Evolutionary conservation across 2,113 vertebrate genomes (phyloP), one percentile per base, ranked within the genome.

Genomic region (Proterorhinus semilunaris): DNA sequence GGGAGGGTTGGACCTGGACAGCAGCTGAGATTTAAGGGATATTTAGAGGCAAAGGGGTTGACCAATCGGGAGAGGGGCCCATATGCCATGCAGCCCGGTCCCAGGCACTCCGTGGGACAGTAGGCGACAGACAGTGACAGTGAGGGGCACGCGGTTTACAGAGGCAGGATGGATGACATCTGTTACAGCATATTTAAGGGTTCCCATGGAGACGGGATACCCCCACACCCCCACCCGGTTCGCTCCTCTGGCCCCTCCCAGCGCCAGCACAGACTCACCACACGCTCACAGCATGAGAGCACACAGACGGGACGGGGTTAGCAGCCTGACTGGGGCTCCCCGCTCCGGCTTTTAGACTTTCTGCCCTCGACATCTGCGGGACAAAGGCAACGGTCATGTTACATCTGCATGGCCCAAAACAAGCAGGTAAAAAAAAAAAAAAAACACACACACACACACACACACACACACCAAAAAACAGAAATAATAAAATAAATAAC

Each of bases 321-420:
- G 94, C 96, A 96, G 95, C 93, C 95, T 93, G 95, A 94, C 91
- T 94, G 95, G 76, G 83, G 72, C 94, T 95, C 96, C 93, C 94
- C 96, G 89, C 94, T 95, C 94, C 94, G 96, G 96, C 94, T 95
- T 96, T 98, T 97, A 92, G 96, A 94, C 94, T 96, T 95, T 94
- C 95, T 98, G 95, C 93, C 94, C 93, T 97, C 95, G 95, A 97
- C 92, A 98, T 99, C 96, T 99, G 97, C 92, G 94, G 96, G 93
- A 98, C 92, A 98, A 96, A 98, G 96, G 96, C 89, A 97, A 86
- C 3, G 92, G 93, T 94, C 71, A 92, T 69, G 86, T 95, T 95
- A 95, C 91, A 94, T 84, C 81, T 71, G 67, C 42, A 87, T 52
- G 48, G 48, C 65, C 64, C 59, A 51, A 4, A 63, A 62, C 46